These are phyloP conservation scores for Atherix ibis DNA, from an alignment of 2,888 invertebrate species.

Conservation along the genomic window DNA sequence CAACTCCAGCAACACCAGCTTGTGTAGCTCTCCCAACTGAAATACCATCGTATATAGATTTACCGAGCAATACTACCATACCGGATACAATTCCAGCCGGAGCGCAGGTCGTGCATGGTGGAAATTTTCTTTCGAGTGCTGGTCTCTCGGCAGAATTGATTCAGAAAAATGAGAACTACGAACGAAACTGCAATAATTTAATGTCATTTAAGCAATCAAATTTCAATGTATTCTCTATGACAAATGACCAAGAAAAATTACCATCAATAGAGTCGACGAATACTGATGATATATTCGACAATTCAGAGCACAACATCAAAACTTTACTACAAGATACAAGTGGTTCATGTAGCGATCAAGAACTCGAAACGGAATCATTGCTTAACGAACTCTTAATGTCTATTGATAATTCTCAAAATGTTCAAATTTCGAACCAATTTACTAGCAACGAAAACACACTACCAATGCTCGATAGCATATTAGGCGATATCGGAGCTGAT, in stretches of 20 bases:
- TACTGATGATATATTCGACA: slow-evolving; percentile 3
- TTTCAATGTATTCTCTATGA: slow-evolving; percentile 2
- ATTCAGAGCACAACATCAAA: slow-evolving; percentile 20
- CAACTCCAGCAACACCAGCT: slow-evolving; percentile 40
- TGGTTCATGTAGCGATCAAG: slow-evolving; percentile 13
- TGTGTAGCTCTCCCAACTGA: slow-evolving; percentile 29
- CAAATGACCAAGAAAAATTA: not conserved
- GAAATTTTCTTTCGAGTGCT: not conserved
- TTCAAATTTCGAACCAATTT: slow-evolving; percentile 6
- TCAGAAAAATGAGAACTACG: not conserved
- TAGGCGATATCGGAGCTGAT: slow-evolving; percentile 33
- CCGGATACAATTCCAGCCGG: too few species aligned
- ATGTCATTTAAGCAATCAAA: slow-evolving; percentile 1
- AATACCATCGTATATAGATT: slow-evolving; percentile 29
- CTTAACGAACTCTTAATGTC: slow-evolving; percentile 31
- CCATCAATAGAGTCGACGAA: not conserved
- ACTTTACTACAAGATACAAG: slow-evolving; percentile 24
- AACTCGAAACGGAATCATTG: slow-evolving; percentile 30
- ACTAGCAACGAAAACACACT: slow-evolving; percentile 17
- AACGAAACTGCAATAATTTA: too few species aligned
- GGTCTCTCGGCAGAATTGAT: not conserved
- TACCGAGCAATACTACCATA: slow-evolving; percentile 18
- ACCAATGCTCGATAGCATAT: slow-evolving; percentile 21
- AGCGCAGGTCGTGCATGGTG: too few species aligned
- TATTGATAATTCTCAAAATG: slow-evolving; percentile 23